Evolutionary conservation across 2,113 vertebrate genomes (phyloP).

Genomic region (Phaethon lepturus): DNA sequence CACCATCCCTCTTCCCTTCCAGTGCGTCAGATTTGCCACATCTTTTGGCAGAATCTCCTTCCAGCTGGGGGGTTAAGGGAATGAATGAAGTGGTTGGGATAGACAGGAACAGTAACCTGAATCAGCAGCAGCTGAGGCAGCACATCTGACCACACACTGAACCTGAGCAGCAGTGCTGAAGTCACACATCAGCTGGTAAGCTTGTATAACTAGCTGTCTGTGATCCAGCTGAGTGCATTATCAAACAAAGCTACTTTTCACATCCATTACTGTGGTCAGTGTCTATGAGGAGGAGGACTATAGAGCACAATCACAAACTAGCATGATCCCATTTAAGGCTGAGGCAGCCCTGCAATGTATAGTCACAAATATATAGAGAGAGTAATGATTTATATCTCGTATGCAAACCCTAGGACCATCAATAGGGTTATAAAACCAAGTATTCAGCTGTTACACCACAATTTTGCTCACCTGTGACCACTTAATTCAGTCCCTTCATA

Average conservation of each 20-base stretch:
- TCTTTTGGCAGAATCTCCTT: neutral
- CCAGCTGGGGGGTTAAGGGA: neutral
- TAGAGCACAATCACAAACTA: neutral
- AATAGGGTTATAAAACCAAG: neutral
- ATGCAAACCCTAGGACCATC: neutral
- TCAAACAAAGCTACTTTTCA: neutral
- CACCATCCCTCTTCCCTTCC: neutral
- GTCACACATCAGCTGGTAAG: neutral
- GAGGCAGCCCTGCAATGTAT: neutral
- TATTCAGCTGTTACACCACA: neutral
- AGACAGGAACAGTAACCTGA: neutral
- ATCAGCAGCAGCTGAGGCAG: neutral
- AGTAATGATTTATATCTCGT: neutral
- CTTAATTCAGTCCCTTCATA: neutral
- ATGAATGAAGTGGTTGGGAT: neutral
- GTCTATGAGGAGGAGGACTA: neutral
- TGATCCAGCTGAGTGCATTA: neutral
- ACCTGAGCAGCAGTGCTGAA: neutral
- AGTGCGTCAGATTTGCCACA: neutral
- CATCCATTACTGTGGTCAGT: neutral
- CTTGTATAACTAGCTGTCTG: neutral
- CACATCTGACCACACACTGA: neutral
- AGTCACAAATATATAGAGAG: accelerated
- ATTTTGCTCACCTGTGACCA: neutral
- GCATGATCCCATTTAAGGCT: neutral